Percentiles rank a stretch among this genome's conserved stretches.
phyloP scores from a whole-genome alignment of 2,888 invertebrate species.

The Crocallis elinguaria region DNA sequence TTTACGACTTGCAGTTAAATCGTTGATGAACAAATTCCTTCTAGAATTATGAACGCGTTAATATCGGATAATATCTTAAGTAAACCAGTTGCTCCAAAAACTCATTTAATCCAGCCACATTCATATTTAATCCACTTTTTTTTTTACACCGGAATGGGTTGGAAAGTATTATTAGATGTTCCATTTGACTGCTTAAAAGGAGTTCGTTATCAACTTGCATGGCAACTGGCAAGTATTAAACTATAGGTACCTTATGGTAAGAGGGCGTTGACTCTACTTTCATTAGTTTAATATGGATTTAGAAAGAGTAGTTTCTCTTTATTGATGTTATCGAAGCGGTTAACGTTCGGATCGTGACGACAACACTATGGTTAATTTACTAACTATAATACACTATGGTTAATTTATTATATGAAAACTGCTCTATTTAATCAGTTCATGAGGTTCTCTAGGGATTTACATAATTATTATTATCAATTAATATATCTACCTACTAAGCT shows the following conservation, averaged over 20 bases:
- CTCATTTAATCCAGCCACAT: neutral
- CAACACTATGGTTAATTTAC: neutral
- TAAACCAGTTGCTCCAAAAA: neutral
- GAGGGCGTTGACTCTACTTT: constrained; percentile 26
- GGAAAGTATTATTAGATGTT: neutral
- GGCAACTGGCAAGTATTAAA: neutral
- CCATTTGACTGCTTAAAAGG: constrained; percentile 8
- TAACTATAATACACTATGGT: no score
- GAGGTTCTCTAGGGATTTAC: no score
- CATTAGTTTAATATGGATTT: constrained; percentile 19
- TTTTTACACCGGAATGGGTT: no score
- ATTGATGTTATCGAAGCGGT: constrained; percentile 5
- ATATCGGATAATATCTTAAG: constrained; percentile 9
- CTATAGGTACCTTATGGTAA: neutral
- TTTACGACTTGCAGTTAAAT: constrained; percentile 3
- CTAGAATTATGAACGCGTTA: neutral
- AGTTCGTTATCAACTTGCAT: constrained; percentile 19
- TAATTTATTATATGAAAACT: no score
- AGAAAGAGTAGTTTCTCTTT: constrained; percentile 21
- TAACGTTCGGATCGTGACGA: neutral
- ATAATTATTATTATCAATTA: no score
- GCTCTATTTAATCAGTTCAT: no score
- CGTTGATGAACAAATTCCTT: constrained; percentile 1
- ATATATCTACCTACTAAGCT: no score
- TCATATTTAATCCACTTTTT: no score